A percentile compares a stretch with the other conserved stretches of the same genome.
These are phyloP conservation scores for Sparus aurata DNA, from an alignment of 2,797 vertebrate genomes.

Conservation along the genomic window DNA sequence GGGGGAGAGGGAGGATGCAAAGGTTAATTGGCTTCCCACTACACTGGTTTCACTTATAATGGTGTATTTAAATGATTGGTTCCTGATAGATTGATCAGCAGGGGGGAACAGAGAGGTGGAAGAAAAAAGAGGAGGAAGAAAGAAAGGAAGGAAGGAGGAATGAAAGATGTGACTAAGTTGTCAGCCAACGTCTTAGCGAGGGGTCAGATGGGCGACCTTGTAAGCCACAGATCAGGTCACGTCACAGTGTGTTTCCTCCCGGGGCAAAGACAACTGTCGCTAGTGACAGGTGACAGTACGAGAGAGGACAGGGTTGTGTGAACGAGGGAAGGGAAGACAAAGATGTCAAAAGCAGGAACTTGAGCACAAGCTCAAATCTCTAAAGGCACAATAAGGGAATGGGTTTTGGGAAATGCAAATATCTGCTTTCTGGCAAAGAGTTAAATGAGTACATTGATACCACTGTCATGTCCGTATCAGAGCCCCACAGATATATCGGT, in stretches of 20 bases:
- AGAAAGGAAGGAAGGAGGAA: conserved; percentile 25
- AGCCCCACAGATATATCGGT: too few relatives aligned
- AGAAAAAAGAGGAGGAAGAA: conserved; percentile 8
- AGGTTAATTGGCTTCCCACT: conserved; percentile 81
- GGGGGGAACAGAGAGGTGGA: conserved; percentile 24
- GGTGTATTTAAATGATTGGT: conserved; percentile 67
- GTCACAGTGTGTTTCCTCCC: conserved; percentile 51
- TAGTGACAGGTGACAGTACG: conserved; percentile 50
- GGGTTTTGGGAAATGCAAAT: not conserved
- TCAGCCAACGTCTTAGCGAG: conserved; percentile 48
- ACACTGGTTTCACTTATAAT: conserved; percentile 74
- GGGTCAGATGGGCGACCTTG: conserved; percentile 56
- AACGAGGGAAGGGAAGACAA: not conserved
- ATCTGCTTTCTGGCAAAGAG: not conserved
- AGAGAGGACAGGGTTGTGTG: conserved; percentile 28
- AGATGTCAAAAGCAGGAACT: not conserved
- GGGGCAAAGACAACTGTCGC: conserved; percentile 26
- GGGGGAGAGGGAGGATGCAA: conserved; percentile 68
- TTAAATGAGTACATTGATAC: not conserved
- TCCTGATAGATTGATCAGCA: conserved; percentile 58
- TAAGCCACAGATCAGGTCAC: conserved; percentile 52
- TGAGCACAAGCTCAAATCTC: not conserved
- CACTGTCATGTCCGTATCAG: not conserved
- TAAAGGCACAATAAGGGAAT: not conserved
- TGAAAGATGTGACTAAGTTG: conserved; percentile 43